Evolutionary conservation across 2,888 invertebrate genomes (phyloP).

Genomic region (Miltochrista miniata): DNA sequence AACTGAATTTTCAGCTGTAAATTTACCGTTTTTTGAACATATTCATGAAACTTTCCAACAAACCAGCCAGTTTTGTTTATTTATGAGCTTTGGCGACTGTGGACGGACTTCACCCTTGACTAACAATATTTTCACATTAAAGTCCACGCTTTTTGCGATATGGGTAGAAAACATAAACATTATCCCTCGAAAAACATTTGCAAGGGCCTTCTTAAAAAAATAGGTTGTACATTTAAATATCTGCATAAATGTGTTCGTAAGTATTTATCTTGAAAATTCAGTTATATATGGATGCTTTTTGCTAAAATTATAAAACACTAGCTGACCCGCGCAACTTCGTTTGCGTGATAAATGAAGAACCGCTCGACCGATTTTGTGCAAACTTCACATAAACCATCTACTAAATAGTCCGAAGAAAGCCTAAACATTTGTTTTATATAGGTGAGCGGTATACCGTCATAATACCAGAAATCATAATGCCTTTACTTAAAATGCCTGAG

Average conservation of each 20-base stretch:
- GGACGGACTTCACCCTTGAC: conserved; percentile 66
- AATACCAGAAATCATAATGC: too few relatives aligned
- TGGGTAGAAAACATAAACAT: conserved; percentile 58
- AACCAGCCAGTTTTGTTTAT: conserved; percentile 81
- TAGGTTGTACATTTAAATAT: conserved; percentile 35
- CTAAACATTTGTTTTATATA: too few relatives aligned
- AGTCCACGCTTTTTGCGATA: conserved; percentile 63
- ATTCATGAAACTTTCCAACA: conserved; percentile 73
- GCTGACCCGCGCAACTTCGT: too few relatives aligned
- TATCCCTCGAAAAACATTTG: conserved; percentile 42
- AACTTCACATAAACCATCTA: too few relatives aligned
- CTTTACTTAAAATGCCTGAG: too few relatives aligned
- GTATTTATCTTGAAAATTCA: conserved; percentile 25
- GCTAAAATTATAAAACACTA: too few relatives aligned
- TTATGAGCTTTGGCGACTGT: conserved; percentile 77
- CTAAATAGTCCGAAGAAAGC: too few relatives aligned
- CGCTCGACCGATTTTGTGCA: too few relatives aligned
- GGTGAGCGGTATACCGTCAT: too few relatives aligned
- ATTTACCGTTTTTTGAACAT: conserved; percentile 71
- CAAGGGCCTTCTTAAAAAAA: conserved; percentile 42
- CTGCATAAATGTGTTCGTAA: conserved; percentile 25
- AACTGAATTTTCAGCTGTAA: conserved; percentile 75
- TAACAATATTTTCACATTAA: conserved; percentile 71
- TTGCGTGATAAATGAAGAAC: too few relatives aligned
- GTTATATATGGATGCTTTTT: conserved; percentile 12